Evolutionary conservation across 2,797 vertebrate species (phyloP), one percentile per base, ranked within the genome.

Genomic region (Gastrophryne carolinensis): DNA sequence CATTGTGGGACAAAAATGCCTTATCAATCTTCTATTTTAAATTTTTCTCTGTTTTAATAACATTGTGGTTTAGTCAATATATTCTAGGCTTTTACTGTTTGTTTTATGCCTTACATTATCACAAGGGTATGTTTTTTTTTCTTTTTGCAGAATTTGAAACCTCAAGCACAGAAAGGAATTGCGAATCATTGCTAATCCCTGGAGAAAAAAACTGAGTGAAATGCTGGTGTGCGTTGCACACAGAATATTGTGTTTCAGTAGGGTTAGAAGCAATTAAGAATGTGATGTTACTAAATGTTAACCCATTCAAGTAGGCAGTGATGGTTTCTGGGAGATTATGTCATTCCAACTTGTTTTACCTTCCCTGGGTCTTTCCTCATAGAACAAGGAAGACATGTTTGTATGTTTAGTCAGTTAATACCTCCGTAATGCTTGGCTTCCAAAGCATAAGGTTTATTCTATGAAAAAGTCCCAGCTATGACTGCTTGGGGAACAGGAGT

Each of bases 1-100:
- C 75, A 78, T 65, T 53, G 53, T 64, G 75, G 75, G 75, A 65
- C 53, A 66, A 35, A 37, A 35, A 37, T 50, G 21, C 52, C 41
- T 56, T 78, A 66, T 66, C 12, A 61, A 26, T 19, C 41, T 52
- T 72, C 21, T 41, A 66, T 72, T 66, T 72, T 24, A 39, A 27
- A 69, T 41, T 35, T 61, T 26, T 65, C 49, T 53, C 11, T 35
- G n/a, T 54, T 69, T 58, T 29, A 69, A 39, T 72, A 50, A 49
- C 65, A 21, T 54, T 61, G 32, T 15, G 10, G 50, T 44, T 64
- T 47, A 21, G 29, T 12, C 11, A 26, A 65, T 65, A 35, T 17
- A 70, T 26, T 54, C 34, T 19, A 49, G 10, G 7, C 24, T 52
- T 39, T 17, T 65, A 53, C 44, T 60, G 52, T 47, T 47, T 26